Evolutionary conservation across 2,888 invertebrate genomes (phyloP).

Genomic region (Lithophane socia): DNA sequence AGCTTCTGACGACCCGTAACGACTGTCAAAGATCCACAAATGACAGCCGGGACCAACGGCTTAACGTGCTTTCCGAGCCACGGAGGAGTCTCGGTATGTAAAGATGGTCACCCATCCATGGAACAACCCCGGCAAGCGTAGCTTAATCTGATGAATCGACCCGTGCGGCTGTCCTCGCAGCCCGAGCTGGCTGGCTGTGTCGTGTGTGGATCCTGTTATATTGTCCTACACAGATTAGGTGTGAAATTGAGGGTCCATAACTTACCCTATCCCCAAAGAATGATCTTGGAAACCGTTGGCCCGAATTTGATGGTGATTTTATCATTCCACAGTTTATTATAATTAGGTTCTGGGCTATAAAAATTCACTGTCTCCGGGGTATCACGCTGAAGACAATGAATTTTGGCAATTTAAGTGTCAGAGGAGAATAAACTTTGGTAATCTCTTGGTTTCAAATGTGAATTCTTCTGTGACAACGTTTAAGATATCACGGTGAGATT

Average conservation of each 20-base stretch:
- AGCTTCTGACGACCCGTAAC: too few species aligned
- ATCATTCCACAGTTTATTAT: constrained; percentile 57
- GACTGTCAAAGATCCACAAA: too few species aligned
- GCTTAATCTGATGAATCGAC: too few species aligned
- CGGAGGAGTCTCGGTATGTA: too few species aligned
- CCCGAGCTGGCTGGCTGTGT: too few species aligned
- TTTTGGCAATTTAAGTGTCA: constrained; percentile 13
- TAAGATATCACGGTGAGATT: background rate
- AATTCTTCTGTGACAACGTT: background rate
- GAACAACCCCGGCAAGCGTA: too few species aligned
- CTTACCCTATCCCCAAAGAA: background rate
- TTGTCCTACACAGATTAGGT: constrained; percentile 21
- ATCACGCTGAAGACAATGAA: constrained; percentile 11
- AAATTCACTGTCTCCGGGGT: constrained; percentile 30
- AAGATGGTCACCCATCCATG: too few species aligned
- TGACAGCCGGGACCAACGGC: too few species aligned
- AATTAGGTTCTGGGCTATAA: constrained; percentile 32
- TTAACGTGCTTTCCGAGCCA: too few species aligned
- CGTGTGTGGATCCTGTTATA: background rate
- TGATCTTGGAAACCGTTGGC: constrained; percentile 43
- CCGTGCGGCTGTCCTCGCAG: too few species aligned
- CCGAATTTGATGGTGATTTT: constrained; percentile 50
- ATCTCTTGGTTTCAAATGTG: background rate
- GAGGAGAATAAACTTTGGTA: background rate
- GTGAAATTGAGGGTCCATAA: constrained; percentile 17